Percentiles rank a stretch among this genome's conserved stretches.
These are phyloP conservation scores for Hydropotes inermis DNA, from an alignment of 2,113 vertebrate genomes.

Conservation along the genomic window DNA sequence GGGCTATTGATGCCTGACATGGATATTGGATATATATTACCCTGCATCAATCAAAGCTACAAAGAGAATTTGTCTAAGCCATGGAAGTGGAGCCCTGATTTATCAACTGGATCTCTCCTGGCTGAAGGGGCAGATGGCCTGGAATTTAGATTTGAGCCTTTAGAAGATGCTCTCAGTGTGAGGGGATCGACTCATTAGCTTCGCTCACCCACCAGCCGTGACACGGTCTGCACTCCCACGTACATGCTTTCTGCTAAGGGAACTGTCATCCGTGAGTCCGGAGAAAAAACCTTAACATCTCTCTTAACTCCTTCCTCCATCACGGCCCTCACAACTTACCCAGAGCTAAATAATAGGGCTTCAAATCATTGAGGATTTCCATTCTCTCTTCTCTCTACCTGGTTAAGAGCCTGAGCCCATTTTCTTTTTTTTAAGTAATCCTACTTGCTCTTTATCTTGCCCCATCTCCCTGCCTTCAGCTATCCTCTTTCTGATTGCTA, in stretches of 20 bases:
- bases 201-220: background rate
- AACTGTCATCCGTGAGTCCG: background rate
- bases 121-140: background rate
- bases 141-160: conserved; percentile 42
- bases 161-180: background rate
- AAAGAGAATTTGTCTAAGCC: conserved; percentile 11
- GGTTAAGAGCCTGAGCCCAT: background rate
- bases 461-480: background rate
- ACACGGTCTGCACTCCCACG: background rate
- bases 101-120: background rate
- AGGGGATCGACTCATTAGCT: conserved; percentile 25
- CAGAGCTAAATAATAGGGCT: background rate
- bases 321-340: background rate
- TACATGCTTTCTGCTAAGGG: background rate
- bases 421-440: conserved; percentile 17
- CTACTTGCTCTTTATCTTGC: background rate
- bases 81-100: background rate
- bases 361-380: background rate
- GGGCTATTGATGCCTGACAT: background rate
- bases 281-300: conserved; percentile 7
- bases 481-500: background rate
- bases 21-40: background rate
- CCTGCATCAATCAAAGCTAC: conserved; percentile 43
- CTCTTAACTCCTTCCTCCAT: conserved; percentile 35
- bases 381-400: background rate